phyloP scores from a whole-genome alignment of 2,113 vertebrate species.

The Entomyzon cyanotis region DNA sequence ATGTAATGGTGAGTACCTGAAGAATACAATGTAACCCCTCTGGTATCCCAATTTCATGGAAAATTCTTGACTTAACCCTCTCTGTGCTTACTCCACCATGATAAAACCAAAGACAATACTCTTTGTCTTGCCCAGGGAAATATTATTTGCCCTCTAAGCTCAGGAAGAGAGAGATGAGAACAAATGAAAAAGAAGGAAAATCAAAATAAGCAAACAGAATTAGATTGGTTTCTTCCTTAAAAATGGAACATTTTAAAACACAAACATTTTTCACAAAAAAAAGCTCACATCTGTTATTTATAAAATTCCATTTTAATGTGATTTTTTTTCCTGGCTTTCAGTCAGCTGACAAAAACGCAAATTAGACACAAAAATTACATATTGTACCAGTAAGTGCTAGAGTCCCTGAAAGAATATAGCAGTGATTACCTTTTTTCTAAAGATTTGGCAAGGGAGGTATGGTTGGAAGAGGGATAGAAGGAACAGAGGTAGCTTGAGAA shows the following conservation, averaged over 20 bases:
- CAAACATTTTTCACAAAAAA: background rate
- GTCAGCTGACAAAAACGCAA: background rate
- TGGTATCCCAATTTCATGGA: background rate
- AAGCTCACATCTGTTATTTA: conserved; percentile 37
- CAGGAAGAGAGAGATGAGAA: background rate
- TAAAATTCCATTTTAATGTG: conserved; percentile 44
- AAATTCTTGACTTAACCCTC: background rate
- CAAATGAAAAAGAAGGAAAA: background rate
- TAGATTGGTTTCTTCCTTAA: background rate
- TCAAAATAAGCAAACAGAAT: background rate
- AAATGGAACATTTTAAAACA: background rate
- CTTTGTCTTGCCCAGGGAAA: background rate
- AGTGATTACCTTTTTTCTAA: background rate
- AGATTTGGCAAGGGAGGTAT: conserved; percentile 20
- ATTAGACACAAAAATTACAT: conserved; percentile 16
- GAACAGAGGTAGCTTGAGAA: conserved; percentile 36
- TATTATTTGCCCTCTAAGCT: background rate
- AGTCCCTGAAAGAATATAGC: conserved; percentile 29
- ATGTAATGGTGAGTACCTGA: background rate
- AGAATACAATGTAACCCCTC: background rate
- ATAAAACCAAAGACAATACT: background rate
- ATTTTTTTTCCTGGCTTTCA: background rate
- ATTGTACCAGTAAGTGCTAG: conserved; percentile 54
- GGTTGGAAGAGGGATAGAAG: conserved; percentile 32
- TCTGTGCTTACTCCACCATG: background rate